These are phyloP conservation scores for Drosophila formosana DNA, from an alignment of 2,888 invertebrate genomes.

Conservation along the genomic window DNA sequence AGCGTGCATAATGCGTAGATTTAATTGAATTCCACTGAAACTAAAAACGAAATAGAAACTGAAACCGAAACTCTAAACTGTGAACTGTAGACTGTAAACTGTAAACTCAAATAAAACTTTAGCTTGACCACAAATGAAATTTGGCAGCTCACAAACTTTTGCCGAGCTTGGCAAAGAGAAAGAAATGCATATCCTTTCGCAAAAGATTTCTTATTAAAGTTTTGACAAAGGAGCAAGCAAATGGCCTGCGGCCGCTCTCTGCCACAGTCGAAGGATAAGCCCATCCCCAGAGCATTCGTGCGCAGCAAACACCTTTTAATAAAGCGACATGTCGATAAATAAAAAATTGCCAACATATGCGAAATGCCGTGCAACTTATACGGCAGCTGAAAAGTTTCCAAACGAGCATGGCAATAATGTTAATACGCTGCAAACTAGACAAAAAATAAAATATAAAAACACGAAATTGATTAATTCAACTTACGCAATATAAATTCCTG, in stretches of 20 bases:
- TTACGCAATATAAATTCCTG: too few species aligned
- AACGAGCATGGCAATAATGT: not conserved
- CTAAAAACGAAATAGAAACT: conserved; percentile 50
- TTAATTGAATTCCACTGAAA: conserved; percentile 65
- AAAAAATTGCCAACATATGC: conserved; percentile 81
- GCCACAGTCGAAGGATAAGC: conserved; percentile 1
- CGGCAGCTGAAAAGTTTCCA: conserved; percentile 8
- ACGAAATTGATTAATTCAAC: too few species aligned
- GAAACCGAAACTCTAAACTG: conserved; percentile 46
- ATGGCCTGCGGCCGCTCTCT: conserved; percentile 37
- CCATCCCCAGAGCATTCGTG: conserved; percentile 9
- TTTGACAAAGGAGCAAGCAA: conserved; percentile 44
- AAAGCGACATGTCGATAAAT: conserved; percentile 73
- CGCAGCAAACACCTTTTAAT: conserved; percentile 65
- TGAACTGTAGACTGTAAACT: conserved; percentile 6
- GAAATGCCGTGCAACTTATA: conserved; percentile 43
- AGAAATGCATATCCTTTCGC: conserved; percentile 36
- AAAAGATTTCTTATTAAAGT: conserved; percentile 54
- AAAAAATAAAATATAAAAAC: too few species aligned
- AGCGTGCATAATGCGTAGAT: conserved; percentile 59
- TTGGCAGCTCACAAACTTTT: conserved; percentile 42
- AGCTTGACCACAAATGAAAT: conserved; percentile 66
- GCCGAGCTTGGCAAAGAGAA: conserved; percentile 8
- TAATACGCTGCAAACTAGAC: conserved; percentile 25
- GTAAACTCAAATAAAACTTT: conserved; percentile 65